Conservation (phyloP, 2,113 vertebrate species). For the Columba janthina region DNA sequence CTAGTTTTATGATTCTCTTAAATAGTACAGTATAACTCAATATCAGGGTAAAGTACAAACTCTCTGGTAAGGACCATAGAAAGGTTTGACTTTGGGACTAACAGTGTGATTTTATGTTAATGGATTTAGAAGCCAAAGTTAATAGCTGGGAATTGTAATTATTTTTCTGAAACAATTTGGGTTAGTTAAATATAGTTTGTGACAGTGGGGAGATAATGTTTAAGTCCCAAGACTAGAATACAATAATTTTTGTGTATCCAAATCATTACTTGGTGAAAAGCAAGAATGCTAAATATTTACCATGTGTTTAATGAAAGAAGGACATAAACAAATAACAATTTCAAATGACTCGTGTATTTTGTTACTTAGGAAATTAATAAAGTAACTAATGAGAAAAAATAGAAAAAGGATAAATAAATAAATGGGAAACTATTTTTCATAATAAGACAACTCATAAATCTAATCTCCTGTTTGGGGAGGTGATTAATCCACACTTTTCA, state of each 20-base stretch:
- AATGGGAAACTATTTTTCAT: neutral
- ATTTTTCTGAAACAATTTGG: neutral
- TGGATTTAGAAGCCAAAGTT: neutral
- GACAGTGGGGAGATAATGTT: neutral
- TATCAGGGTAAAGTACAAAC: neutral
- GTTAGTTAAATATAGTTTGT: neutral
- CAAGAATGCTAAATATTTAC: conserved; percentile 35
- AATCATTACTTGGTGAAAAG: conserved; percentile 21
- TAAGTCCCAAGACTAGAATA: neutral
- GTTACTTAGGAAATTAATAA: neutral
- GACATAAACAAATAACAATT: neutral
- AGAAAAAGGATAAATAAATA: neutral
- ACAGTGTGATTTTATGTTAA: neutral
- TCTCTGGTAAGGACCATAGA: neutral
- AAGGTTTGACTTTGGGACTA: neutral
- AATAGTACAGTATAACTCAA: neutral
- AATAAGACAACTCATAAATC: neutral
- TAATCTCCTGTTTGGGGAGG: neutral
- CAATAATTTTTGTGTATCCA: conserved; percentile 21
- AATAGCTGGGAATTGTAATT: neutral
- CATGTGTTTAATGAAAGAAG: conserved; percentile 1
- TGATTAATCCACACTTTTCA: neutral
- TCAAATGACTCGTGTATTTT: neutral
- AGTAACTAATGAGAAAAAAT: neutral
- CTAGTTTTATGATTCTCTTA: neutral